These are phyloP conservation scores for Xyrichtys novacula DNA, from an alignment of 2,797 vertebrate species.

Conservation along the genomic window DNA sequence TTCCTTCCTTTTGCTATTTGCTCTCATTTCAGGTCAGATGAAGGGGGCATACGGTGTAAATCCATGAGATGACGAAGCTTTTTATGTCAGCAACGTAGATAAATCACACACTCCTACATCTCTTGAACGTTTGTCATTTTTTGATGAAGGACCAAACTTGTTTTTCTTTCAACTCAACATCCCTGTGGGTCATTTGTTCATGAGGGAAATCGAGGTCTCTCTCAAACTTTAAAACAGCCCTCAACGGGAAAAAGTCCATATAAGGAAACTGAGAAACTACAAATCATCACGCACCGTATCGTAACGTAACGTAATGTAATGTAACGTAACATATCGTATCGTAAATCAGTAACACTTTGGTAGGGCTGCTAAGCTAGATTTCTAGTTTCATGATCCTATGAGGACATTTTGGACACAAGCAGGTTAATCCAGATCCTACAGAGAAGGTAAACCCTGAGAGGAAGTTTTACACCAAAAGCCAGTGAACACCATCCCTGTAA, in stretches of 20 bases:
- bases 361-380: too few relatives aligned
- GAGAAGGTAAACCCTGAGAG: background rate
- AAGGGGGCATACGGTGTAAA: background rate
- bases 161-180: background rate
- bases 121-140: background rate
- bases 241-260: background rate
- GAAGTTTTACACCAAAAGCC: background rate
- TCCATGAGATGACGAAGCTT: conserved; percentile 6
- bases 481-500: background rate
- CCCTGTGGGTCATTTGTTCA: background rate
- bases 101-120: background rate
- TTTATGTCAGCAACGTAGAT: background rate
- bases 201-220: background rate
- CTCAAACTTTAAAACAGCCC: background rate
- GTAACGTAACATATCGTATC: too few relatives aligned
- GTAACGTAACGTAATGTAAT: too few relatives aligned
- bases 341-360: too few relatives aligned
- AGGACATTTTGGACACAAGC: too few relatives aligned
- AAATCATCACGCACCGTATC: background rate
- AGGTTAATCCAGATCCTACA: too few relatives aligned
- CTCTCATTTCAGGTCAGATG: conserved; percentile 19
- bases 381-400: too few relatives aligned
- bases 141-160: background rate
- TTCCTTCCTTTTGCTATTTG: conserved; percentile 1
- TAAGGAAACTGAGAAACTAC: background rate